Conservation (phyloP, 2,113 vertebrate species). For the Anolis carolinensis region DNA sequence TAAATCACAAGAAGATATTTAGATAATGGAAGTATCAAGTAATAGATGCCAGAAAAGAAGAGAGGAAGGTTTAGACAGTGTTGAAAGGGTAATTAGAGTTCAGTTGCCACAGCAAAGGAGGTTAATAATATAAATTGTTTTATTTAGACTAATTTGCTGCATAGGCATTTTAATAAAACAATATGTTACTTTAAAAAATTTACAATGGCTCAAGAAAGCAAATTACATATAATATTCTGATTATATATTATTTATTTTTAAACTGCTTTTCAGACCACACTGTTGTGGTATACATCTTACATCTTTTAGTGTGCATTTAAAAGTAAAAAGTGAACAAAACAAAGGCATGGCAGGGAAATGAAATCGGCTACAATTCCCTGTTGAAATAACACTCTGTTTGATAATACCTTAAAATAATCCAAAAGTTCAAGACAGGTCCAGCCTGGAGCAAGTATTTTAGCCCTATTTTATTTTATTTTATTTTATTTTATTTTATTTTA, state of each 20-base stretch:
- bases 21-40: not conserved
- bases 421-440: not conserved
- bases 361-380: not conserved
- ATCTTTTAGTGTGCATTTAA: not conserved
- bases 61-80: not conserved
- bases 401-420: not conserved
- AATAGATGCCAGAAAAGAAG: conserved; percentile 5
- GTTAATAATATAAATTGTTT: not conserved
- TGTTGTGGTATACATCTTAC: not conserved
- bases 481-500: not conserved
- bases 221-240: not conserved
- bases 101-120: conserved; percentile 23
- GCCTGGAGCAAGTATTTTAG: not conserved
- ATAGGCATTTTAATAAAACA: not conserved
- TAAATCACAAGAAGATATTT: conserved; percentile 30
- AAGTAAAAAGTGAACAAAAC: not conserved
- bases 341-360: not conserved
- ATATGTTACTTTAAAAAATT: not conserved
- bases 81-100: not conserved
- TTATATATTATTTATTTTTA: not conserved
- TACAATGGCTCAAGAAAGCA: not conserved
- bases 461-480: not conserved
- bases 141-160: not conserved
- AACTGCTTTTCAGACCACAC: not conserved
- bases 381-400: not conserved